A percentile compares a stretch with the other conserved stretches of the same genome.
Evolutionary conservation across 2,113 vertebrate species (phyloP).

Genomic region (Ammodytes marinus): DNA sequence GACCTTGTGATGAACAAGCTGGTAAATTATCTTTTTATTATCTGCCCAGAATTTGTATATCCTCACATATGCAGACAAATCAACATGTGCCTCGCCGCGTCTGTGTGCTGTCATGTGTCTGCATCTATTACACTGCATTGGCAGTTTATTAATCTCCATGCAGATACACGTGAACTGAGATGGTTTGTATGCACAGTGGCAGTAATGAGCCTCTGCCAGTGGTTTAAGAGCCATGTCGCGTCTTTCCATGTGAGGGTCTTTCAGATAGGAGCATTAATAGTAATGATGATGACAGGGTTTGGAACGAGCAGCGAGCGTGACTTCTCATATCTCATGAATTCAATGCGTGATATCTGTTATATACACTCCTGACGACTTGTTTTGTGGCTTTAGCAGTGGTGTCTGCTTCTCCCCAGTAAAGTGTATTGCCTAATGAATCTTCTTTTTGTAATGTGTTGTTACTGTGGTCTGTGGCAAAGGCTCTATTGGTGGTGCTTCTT

Average conservation of each 20-base stretch:
- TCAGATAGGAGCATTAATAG: not conserved
- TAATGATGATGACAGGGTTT: constrained; percentile 1
- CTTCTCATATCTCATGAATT: not conserved
- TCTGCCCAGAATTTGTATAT: not conserved
- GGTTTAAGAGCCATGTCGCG: not conserved
- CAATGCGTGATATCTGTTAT: not conserved
- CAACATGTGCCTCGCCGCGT: not conserved
- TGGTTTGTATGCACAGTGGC: constrained; percentile 20
- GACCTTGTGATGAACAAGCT: not conserved
- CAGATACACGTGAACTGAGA: constrained; percentile 3
- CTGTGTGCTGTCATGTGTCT: constrained; percentile 6
- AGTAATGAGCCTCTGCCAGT: constrained; percentile 5
- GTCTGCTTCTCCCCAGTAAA: constrained; percentile 5
- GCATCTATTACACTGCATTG: not conserved
- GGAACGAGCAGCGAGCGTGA: not conserved
- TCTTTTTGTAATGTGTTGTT: not conserved
- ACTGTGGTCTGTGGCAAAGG: not conserved
- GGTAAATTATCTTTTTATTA: not conserved
- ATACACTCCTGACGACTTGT: not conserved
- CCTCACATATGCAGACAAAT: not conserved
- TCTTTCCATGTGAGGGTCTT: not conserved
- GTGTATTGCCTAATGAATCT: not conserved
- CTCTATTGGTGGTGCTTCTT: not conserved
- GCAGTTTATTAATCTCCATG: not conserved
- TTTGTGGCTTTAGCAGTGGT: not conserved